phyloP scores from a whole-genome alignment of 2,797 vertebrate species.

The Spinibarbus caldwelli region DNA sequence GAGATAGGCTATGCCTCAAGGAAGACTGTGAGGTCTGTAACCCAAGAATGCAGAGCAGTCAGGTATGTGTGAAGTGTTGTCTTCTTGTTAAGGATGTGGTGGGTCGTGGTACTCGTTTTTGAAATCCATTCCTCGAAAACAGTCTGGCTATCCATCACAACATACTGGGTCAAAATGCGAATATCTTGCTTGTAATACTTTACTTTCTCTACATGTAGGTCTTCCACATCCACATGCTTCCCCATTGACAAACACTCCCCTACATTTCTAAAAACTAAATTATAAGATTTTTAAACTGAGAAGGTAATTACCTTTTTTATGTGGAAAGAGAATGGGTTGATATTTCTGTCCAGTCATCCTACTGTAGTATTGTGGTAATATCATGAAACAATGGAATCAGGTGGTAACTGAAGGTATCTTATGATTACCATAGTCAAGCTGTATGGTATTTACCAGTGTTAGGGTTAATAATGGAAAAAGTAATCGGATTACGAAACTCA shows the following conservation, averaged over 20 bases:
- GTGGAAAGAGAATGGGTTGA: not conserved
- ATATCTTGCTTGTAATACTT: conserved; percentile 60
- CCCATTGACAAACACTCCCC: not conserved
- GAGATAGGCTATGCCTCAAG: conserved; percentile 5
- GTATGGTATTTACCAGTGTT: not conserved
- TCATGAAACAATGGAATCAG: not conserved
- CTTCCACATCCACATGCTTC: not conserved
- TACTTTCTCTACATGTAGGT: not conserved
- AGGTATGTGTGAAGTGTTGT: conserved; percentile 45
- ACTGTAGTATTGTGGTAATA: not conserved
- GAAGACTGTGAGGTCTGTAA: conserved; percentile 48
- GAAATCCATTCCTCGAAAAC: conserved; percentile 66
- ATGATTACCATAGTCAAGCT: not conserved
- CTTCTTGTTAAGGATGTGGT: conserved; percentile 69
- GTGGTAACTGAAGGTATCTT: not conserved
- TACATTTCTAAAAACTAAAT: conserved; percentile 43
- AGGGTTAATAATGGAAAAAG: too few species aligned
- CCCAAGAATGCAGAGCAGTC: conserved; percentile 38
- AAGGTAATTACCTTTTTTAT: not conserved
- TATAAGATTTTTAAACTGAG: not conserved
- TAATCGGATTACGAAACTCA: too few species aligned
- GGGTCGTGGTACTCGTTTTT: conserved; percentile 66
- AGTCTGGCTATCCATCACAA: conserved; percentile 66
- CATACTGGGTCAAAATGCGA: conserved; percentile 74
- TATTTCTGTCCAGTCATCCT: not conserved